A percentile compares a stretch with the other conserved stretches of the same genome.
Evolutionary conservation across 2,113 vertebrate species (phyloP).

Genomic region (Pelvicachromis taeniatus): DNA sequence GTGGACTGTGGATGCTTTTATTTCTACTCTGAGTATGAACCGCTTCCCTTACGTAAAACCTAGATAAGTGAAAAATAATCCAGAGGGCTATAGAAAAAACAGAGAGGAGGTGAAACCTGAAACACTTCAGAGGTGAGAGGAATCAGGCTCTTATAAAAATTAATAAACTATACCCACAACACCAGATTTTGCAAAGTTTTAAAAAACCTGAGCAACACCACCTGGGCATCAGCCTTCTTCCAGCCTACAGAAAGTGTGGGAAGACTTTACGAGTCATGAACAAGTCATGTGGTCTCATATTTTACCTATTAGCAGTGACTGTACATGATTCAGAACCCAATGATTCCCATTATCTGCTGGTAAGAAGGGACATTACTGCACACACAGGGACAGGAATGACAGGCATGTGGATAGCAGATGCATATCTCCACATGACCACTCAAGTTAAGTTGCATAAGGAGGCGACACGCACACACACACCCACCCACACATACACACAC

Average conservation of each 20-base stretch:
- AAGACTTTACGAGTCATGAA: neutral
- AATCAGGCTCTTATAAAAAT: neutral
- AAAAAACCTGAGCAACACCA: neutral
- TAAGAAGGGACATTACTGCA: slow-evolving; percentile 14
- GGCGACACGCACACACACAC: neutral
- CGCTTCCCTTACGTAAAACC: neutral
- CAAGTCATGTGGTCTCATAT: neutral
- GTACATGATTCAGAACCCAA: neutral
- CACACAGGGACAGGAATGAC: slow-evolving; percentile 34
- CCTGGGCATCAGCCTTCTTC: neutral
- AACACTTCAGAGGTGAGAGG: neutral
- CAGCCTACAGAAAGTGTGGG: neutral
- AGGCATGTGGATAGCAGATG: slow-evolving; percentile 6
- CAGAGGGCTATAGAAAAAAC: neutral
- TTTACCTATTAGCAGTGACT: neutral
- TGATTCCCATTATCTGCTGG: slow-evolving; percentile 7
- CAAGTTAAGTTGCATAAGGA: neutral
- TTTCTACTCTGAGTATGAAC: neutral
- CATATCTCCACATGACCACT: slow-evolving; percentile 24
- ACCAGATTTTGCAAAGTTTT: neutral
- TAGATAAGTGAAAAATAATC: neutral
- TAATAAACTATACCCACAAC: neutral
- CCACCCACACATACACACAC: neutral
- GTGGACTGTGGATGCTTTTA: neutral
- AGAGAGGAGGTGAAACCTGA: neutral